These are phyloP conservation scores for Cantharis lateralis DNA, from an alignment of 2,888 invertebrate species.

Conservation along the genomic window DNA sequence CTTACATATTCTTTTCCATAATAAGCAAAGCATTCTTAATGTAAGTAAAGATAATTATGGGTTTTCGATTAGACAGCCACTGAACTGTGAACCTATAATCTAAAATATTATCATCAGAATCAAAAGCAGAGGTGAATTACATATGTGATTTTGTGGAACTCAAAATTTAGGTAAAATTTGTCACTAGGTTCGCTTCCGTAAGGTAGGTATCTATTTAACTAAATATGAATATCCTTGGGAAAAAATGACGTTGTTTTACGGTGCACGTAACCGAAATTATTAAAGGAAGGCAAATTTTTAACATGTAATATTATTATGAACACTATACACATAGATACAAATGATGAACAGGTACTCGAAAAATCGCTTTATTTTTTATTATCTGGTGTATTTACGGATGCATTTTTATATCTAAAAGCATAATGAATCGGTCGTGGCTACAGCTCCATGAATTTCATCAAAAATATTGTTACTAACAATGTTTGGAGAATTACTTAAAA, in stretches of 20 bases:
- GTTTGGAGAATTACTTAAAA: conserved; percentile 32
- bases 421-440: conserved; percentile 24
- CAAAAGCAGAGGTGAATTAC: neutral
- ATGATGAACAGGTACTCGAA: conserved; percentile 13
- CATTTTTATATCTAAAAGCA: conserved; percentile 27
- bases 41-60: neutral
- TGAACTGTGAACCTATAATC: neutral
- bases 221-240: neutral
- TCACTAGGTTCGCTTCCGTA: neutral
- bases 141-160: neutral
- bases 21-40: neutral
- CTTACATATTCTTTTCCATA: neutral
- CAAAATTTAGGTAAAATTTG: neutral
- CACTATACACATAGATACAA: conserved; percentile 13
- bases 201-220: neutral
- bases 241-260: neutral
- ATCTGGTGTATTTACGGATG: conserved; percentile 32
- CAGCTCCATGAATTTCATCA: conserved; percentile 30
- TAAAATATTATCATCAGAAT: neutral
- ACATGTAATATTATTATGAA: conserved; percentile 1
- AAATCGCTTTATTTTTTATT: conserved; percentile 18
- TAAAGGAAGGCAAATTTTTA: neutral
- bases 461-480: conserved; percentile 35
- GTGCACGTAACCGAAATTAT: neutral
- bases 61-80: neutral